These are phyloP conservation scores for Pseudococcus viburni DNA, from an alignment of 2,888 invertebrate genomes.

Conservation along the genomic window DNA sequence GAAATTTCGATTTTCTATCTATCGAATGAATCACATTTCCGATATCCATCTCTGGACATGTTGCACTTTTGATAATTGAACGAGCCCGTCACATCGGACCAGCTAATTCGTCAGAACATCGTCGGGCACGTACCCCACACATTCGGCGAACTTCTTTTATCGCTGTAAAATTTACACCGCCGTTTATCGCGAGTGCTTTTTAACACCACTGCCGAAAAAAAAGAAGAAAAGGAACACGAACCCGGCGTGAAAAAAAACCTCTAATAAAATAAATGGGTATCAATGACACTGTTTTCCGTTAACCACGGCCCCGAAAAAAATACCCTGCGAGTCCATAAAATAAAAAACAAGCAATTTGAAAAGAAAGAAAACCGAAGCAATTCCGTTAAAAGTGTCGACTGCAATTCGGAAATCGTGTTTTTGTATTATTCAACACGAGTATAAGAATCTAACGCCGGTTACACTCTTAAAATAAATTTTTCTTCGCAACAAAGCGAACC, in stretches of 20 bases:
- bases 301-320: slow-evolving; percentile 42
- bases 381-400: slow-evolving; percentile 66
- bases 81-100: background rate
- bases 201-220: background rate
- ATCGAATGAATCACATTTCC: too few species aligned
- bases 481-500: background rate
- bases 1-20: too few species aligned
- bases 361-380: slow-evolving; percentile 64
- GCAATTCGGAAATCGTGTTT: slow-evolving; percentile 66
- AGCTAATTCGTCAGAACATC: slow-evolving; percentile 12
- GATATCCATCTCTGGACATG: background rate
- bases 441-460: slow-evolving; percentile 59
- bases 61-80: slow-evolving; percentile 11
- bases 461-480: slow-evolving; percentile 63
- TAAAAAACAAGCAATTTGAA: slow-evolving; percentile 61
- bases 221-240: background rate
- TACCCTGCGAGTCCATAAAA: slow-evolving; percentile 38
- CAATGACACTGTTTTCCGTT: slow-evolving; percentile 60
- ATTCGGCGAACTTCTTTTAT: background rate
- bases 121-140: background rate
- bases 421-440: slow-evolving; percentile 66
- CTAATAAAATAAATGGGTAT: slow-evolving; percentile 64
- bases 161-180: slow-evolving; percentile 4
- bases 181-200: slow-evolving; percentile 17
- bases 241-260: background rate